Conservation (phyloP, 2,113 vertebrate genomes). For the Phalacrocorax carbo region DNA sequence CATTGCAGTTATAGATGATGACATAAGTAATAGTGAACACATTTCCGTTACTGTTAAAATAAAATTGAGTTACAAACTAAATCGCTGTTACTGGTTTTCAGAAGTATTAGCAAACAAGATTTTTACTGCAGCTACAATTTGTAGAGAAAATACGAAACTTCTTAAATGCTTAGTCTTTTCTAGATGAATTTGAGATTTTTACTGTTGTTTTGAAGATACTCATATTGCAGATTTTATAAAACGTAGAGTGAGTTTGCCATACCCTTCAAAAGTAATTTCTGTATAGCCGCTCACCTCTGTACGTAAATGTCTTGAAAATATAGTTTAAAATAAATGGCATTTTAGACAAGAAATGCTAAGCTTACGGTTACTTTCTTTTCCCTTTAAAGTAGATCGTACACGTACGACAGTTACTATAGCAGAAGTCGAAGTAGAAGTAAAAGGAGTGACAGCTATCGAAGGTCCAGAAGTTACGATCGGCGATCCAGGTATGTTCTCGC, state of each 20-base stretch:
- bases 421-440: constrained; percentile 82
- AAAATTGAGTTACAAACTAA: neutral
- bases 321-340: neutral
- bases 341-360: neutral
- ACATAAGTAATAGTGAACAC: neutral
- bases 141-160: neutral
- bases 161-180: neutral
- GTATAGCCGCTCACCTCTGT: fast-evolving
- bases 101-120: neutral
- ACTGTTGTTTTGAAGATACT: neutral
- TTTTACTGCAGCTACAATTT: neutral
- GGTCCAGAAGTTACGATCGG: constrained; percentile 81
- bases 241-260: fast-evolving
- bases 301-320: neutral
- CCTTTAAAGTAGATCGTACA: constrained; percentile 83
- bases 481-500: constrained; percentile 79
- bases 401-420: constrained; percentile 90
- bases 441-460: constrained; percentile 82
- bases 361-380: neutral
- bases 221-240: neutral
- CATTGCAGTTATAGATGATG: neutral
- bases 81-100: neutral
- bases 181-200: neutral
- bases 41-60: neutral
- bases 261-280: neutral